Evolutionary conservation across 1,140 invertebrate species (phyloP).

Genomic region (Helicoverpa zea): DNA sequence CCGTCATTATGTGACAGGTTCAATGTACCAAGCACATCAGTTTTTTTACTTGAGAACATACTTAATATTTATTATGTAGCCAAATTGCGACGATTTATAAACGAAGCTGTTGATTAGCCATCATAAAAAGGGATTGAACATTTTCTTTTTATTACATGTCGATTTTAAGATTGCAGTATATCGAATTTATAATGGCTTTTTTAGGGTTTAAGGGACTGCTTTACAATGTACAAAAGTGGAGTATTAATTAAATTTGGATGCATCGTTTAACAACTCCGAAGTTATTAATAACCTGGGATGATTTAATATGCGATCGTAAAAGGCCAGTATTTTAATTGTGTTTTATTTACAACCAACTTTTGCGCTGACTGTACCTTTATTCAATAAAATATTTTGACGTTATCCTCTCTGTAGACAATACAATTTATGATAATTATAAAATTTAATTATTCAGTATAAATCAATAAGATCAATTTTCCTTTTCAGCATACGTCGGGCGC

Average conservation of each 20-base stretch:
- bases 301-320: no score
- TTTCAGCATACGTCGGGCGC: conserved; percentile 70
- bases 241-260: no score
- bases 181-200: conserved; percentile 10
- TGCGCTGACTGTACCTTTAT: not conserved
- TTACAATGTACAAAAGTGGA: not conserved
- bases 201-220: not conserved
- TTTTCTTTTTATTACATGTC: conserved; percentile 22
- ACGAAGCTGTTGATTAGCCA: not conserved
- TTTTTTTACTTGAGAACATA: not conserved
- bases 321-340: no score
- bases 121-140: conserved; percentile 31
- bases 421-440: not conserved
- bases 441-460: conserved; percentile 10
- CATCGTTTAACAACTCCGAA: no score
- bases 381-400: not conserved
- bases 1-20: conserved; percentile 30
- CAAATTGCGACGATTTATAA: conserved; percentile 18
- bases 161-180: conserved; percentile 13
- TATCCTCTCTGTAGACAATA: no score
- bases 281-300: no score
- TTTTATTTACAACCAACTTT: not conserved
- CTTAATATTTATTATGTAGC: not conserved
- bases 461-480: conserved; percentile 26
- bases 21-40: not conserved